Evolutionary conservation across 2,888 invertebrate species (phyloP).

Genomic region (Cylloceria caligata): DNA sequence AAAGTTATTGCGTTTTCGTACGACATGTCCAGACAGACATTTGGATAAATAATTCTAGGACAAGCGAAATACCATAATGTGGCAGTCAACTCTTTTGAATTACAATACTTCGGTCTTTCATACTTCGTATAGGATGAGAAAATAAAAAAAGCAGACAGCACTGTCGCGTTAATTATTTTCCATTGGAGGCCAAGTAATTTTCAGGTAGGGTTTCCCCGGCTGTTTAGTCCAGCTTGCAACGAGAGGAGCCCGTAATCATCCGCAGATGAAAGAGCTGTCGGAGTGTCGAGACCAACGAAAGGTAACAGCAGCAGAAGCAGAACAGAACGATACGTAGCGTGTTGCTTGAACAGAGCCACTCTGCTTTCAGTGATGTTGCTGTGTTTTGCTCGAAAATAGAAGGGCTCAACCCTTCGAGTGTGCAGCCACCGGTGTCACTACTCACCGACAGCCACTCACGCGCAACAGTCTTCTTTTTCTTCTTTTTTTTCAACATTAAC

Average conservation of each 20-base stretch:
- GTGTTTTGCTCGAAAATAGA: slow-evolving; percentile 74
- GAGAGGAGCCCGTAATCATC: slow-evolving; percentile 82
- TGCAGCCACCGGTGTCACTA: slow-evolving; percentile 72
- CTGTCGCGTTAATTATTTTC: slow-evolving; percentile 79
- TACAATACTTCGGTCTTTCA: too few relatives aligned
- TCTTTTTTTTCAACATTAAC: slow-evolving; percentile 80
- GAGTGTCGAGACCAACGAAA: slow-evolving; percentile 80
- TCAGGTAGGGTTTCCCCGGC: slow-evolving; percentile 72
- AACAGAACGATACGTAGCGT: slow-evolving; percentile 70
- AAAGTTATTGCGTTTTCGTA: too few relatives aligned
- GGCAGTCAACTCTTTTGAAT: too few relatives aligned
- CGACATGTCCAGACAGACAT: too few relatives aligned
- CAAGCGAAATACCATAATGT: too few relatives aligned
- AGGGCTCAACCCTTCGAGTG: slow-evolving; percentile 69
- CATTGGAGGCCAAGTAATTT: slow-evolving; percentile 77
- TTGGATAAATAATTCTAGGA: too few relatives aligned
- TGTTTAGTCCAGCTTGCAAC: slow-evolving; percentile 66
- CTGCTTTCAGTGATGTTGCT: slow-evolving; percentile 63
- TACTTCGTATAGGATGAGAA: too few relatives aligned
- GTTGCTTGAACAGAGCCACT: slow-evolving; percentile 77
- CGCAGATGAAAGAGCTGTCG: slow-evolving; percentile 84
- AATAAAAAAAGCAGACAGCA: slow-evolving; percentile 42
- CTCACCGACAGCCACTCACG: slow-evolving; percentile 66
- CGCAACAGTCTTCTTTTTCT: slow-evolving; percentile 11
- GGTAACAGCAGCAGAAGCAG: slow-evolving; percentile 69